Evolutionary conservation across 2,888 invertebrate species (phyloP).

Genomic region (Dynastes maya): DNA sequence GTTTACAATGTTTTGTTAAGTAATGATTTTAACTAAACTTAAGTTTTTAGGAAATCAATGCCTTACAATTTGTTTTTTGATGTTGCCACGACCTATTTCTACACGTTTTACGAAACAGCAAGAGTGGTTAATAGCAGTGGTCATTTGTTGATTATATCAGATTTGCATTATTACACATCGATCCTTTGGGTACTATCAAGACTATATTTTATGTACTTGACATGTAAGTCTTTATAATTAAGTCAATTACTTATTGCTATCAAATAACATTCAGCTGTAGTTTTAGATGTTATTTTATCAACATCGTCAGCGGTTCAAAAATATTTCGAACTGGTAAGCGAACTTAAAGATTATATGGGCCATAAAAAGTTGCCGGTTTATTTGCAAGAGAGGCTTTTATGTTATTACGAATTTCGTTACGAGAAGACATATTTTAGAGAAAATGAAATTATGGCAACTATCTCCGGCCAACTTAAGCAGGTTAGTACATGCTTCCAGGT

Average conservation of each 20-base stretch:
- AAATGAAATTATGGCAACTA: conserved; percentile 60
- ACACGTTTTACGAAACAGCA: conserved; percentile 36
- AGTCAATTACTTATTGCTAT: conserved; percentile 14
- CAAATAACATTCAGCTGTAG: conserved; percentile 38
- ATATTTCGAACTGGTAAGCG: conserved; percentile 62
- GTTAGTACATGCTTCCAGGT: not conserved
- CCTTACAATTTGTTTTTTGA: conserved; percentile 43
- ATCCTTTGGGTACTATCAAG: conserved; percentile 40
- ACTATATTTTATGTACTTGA: conserved; percentile 38
- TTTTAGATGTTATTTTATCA: conserved; percentile 47
- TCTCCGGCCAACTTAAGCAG: conserved; percentile 48
- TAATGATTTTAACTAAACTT: conserved; percentile 28
- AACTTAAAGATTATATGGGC: conserved; percentile 68
- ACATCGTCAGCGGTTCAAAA: conserved; percentile 59
- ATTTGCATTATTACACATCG: conserved; percentile 14
- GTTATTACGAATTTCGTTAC: conserved; percentile 68
- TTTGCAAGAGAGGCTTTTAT: conserved; percentile 65
- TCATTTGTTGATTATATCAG: conserved; percentile 6
- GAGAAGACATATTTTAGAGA: conserved; percentile 69
- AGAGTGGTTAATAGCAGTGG: conserved; percentile 42
- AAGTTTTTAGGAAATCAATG: conserved; percentile 41
- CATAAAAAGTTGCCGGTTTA: conserved; percentile 68
- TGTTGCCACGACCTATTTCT: conserved; percentile 46
- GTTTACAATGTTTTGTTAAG: no score
- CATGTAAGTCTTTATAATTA: conserved; percentile 16